Conservation (phyloP, 92 coral and sea anemone genomes). For the Epizoanthus illoricatus region DNA sequence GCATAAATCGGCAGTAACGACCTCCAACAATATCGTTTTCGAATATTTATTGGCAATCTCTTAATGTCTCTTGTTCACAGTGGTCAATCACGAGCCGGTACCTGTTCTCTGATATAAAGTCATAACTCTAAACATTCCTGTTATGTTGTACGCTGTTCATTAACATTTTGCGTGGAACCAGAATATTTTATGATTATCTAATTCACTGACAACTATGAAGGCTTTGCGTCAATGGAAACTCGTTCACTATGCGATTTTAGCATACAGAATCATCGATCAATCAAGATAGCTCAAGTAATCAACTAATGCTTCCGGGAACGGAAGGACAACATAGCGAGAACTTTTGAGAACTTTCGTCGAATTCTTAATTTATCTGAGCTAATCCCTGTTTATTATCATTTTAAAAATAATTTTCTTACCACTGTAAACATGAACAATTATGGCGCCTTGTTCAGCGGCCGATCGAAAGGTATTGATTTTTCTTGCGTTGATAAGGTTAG, state of each 20-base stretch:
- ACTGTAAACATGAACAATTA: background rate
- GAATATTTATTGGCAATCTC: conserved; percentile 8
- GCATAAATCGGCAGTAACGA: too few relatives aligned
- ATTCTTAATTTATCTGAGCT: background rate
- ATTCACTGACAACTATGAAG: background rate
- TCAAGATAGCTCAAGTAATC: background rate
- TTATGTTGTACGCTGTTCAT: background rate
- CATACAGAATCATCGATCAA: background rate
- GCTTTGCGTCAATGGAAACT: background rate
- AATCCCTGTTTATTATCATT: background rate
- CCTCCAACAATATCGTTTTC: background rate
- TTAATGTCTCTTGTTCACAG: background rate
- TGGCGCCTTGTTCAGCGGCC: background rate
- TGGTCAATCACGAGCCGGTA: background rate
- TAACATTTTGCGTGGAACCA: background rate
- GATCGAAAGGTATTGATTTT: background rate
- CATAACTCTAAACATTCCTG: background rate
- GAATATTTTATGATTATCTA: background rate
- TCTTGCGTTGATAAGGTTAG: background rate
- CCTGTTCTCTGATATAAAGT: background rate
- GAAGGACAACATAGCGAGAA: background rate
- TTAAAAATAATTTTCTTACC: background rate
- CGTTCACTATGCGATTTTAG: background rate
- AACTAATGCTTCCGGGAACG: background rate
- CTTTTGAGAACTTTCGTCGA: background rate